Evolutionary conservation across 2,797 vertebrate genomes (phyloP), one percentile per base, ranked within the genome.

Genomic region (Propithecus deckenii): DNA sequence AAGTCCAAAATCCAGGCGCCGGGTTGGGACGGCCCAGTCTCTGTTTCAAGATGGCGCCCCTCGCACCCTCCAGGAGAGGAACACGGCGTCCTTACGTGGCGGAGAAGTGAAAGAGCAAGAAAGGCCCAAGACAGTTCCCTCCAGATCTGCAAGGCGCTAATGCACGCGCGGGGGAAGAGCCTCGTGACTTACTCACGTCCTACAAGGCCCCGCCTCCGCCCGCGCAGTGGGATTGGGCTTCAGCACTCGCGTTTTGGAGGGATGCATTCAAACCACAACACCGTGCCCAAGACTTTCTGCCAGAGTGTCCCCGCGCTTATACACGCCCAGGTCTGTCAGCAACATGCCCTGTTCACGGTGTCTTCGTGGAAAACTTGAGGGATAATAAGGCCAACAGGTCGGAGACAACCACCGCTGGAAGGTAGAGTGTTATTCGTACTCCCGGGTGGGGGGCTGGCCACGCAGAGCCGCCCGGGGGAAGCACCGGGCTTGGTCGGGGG

Each of bases 391-490:
- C 20, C 25, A 10, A 23, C 2, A 6, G 71, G 35, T 55, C 9
- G 38, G 57, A 75, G 7, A 23, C 4, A 38, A 9, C 59, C 32
- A 38, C 3, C 35, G 4, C 8, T 1, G 30, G 13, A 72, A 43
- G 46, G 4, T 5, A 25, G 15, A 35, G 65, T 23, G 18, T 35
- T 13, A 14, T 69, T 89, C 50, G 55, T 61, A 23, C 30, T 72
- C 86, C 20, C 48, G 8, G 12, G 38, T 23, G 69, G 71, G n/a
- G 11, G 1, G 25, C 5, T 4, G 13, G 4, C 14, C 3, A 6
- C 0, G 0, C 0, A 28, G 75, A 48, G 57, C 59, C 18, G 1
- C 15, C 1, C 0, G 25, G 5, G 5, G 32, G 32, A 32, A 25
- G 38, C 2, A 8, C 2, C 25, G 14, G 76, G 32, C 12, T 38